Evolutionary conservation across 64 coral and sea anemone genomes (phyloP).

Genomic region (Porites lutea): DNA sequence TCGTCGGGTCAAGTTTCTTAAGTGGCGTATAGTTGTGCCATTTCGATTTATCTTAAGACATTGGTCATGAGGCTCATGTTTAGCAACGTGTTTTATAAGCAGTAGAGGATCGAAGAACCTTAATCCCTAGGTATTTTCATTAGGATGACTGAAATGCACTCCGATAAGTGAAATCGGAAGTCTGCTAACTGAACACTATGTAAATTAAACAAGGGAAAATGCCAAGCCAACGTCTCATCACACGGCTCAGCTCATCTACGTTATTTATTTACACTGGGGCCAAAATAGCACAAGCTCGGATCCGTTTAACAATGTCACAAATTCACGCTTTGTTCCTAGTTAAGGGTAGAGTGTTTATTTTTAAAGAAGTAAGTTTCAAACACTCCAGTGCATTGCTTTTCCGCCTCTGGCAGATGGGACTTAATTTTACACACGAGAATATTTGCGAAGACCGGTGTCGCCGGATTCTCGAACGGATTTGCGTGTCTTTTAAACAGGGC

Average conservation of each 20-base stretch:
- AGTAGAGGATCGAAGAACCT: background rate
- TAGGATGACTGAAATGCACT: conserved; percentile 10
- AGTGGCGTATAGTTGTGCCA: background rate
- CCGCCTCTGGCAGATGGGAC: conserved; percentile 3
- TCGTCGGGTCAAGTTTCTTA: conserved; percentile 11
- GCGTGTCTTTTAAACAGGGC: background rate
- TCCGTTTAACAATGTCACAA: background rate
- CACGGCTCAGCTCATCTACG: conserved; percentile 42
- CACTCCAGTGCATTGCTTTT: background rate
- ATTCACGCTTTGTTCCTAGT: background rate
- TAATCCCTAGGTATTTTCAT: background rate
- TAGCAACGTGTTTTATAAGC: background rate
- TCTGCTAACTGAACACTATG: conserved; percentile 40
- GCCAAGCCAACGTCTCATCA: conserved; percentile 24
- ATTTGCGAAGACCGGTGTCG: background rate
- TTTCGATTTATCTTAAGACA: background rate
- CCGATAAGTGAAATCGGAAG: conserved; percentile 89
- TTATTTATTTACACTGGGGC: conserved; percentile 33
- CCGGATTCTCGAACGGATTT: background rate
- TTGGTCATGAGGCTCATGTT: too few relatives aligned
- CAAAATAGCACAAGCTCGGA: background rate
- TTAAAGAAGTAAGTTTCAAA: background rate
- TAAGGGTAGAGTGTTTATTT: background rate
- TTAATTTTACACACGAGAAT: background rate
- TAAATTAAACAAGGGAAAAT: conserved; percentile 52